Base-by-base conservation (phyloP, 1,140 invertebrate species). In the Macrostomum lignano region DNA sequence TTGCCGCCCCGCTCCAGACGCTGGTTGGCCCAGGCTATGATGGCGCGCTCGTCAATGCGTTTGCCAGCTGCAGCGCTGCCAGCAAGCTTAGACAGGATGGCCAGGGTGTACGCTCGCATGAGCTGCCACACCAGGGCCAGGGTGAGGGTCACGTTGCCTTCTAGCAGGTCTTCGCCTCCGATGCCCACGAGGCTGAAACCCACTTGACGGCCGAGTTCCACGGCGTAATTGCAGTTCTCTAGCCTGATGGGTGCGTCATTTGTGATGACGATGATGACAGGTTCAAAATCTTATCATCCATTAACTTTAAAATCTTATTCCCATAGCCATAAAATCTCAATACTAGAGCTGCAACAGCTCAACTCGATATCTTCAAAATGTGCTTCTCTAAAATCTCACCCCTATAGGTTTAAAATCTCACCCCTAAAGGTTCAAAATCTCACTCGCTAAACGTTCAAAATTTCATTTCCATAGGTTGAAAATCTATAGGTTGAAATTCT, bases 111-210 rank as follows among this genome's bases (percentile, higher is more conserved):
- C 14, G 28, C 28, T 13, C 28, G 15, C 28, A 96, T 96, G 42
- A 96, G 93, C 61, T 96, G 88, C 88, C 88, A 98, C 2, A 96
- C 62, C 0, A 98, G 62, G 24, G 86, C 88, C 14, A 98, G 65
- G 5, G 93, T 79, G 43, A 98, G 60, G 63, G 96, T 88, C 2
- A 77, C 79, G 55, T 77, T 79, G 44, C 76, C 84, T 60, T 86
- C 78, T 14, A 70, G 70, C 32, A 96, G 56, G 56, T 93, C 86
- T 47, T 86, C 77, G 4, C 81, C 81, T 49, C 93, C 86, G 42
- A 96, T 94, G 58, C 96, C 96, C 38, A 98, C 72, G 39, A 94
- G 82, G 51, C 91, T 30, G 28, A 30, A 30, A 30, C 28, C 28
- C 20, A 33, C 5, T 30, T 20, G 9, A 14, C 13, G 6, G 28